phyloP scores from a whole-genome alignment of 2,797 vertebrate genomes.

The Coregonus suidteri region DNA sequence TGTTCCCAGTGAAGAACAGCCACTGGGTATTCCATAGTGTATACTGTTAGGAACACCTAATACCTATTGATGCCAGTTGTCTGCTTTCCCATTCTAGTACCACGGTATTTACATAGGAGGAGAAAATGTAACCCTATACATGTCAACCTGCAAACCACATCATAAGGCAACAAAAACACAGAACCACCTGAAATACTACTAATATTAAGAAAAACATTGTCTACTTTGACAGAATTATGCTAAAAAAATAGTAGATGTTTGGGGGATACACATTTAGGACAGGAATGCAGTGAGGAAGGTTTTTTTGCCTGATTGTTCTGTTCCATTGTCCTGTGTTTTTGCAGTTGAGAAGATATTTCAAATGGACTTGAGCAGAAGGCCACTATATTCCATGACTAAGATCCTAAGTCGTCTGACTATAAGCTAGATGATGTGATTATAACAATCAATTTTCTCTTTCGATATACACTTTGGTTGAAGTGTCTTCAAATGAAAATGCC shows the following conservation, averaged over 20 bases:
- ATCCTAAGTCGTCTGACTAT: not conserved
- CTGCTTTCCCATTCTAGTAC: constrained; percentile 1
- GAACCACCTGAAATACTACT: constrained; percentile 38
- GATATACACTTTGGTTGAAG: constrained; percentile 61
- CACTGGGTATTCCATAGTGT: not conserved
- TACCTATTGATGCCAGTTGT: not conserved
- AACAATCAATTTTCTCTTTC: constrained; percentile 62
- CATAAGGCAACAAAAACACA: constrained; percentile 3
- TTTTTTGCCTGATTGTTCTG: constrained; percentile 60
- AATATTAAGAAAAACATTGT: constrained; percentile 10
- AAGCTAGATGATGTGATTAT: constrained; percentile 48
- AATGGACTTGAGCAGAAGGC: constrained; percentile 58
- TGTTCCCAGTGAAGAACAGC: not conserved
- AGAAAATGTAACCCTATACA: not conserved
- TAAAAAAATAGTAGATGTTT: constrained; percentile 38
- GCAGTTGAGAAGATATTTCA: constrained; percentile 36
- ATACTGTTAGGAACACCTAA: not conserved
- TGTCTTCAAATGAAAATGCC: constrained; percentile 60
- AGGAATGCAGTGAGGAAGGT: constrained; percentile 29
- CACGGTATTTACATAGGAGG: constrained; percentile 4
- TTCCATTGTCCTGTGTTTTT: constrained; percentile 1
- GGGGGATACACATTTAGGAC: constrained; percentile 22
- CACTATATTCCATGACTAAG: constrained; percentile 42
- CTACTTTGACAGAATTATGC: constrained; percentile 29
- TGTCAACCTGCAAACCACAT: not conserved